These are phyloP conservation scores for Campaea margaritaria DNA, from an alignment of 2,888 invertebrate genomes.

Conservation along the genomic window DNA sequence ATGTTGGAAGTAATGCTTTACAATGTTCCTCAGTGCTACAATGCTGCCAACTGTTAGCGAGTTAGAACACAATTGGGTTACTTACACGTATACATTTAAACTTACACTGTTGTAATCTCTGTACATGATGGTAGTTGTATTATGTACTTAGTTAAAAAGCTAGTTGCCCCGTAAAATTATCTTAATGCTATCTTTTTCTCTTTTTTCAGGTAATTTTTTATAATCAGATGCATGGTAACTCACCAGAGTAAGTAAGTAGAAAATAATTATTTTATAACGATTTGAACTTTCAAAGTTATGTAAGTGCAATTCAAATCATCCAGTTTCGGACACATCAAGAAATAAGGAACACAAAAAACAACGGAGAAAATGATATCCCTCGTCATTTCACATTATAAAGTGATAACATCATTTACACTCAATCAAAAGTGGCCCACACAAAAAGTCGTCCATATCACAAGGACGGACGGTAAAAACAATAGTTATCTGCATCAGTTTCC, in stretches of 20 bases:
- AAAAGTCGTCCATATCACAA: slow-evolving; percentile 47
- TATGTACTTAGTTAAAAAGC: too few relatives aligned
- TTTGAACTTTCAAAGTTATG: background rate
- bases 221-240: slow-evolving; percentile 11
- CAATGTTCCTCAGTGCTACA: too few relatives aligned
- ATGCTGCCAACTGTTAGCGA: too few relatives aligned
- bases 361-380: slow-evolving; percentile 13
- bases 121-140: too few relatives aligned
- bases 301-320: background rate
- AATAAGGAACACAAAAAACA: background rate
- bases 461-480: slow-evolving; percentile 48
- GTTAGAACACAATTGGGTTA: too few relatives aligned
- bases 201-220: slow-evolving; percentile 59
- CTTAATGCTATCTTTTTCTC: slow-evolving; percentile 37
- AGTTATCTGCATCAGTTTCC: slow-evolving; percentile 49
- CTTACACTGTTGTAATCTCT: too few relatives aligned
- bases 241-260: background rate
- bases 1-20: too few relatives aligned
- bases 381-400: slow-evolving; percentile 20
- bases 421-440: slow-evolving; percentile 35
- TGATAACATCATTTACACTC: slow-evolving; percentile 29
- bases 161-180: background rate
- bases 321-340: background rate
- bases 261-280: slow-evolving; percentile 5
- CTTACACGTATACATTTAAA: too few relatives aligned